A percentile compares a stretch with the other conserved stretches of the same genome.
Conservation (phyloP, 2,797 vertebrate species). For the Urosaurus nigricauda region DNA sequence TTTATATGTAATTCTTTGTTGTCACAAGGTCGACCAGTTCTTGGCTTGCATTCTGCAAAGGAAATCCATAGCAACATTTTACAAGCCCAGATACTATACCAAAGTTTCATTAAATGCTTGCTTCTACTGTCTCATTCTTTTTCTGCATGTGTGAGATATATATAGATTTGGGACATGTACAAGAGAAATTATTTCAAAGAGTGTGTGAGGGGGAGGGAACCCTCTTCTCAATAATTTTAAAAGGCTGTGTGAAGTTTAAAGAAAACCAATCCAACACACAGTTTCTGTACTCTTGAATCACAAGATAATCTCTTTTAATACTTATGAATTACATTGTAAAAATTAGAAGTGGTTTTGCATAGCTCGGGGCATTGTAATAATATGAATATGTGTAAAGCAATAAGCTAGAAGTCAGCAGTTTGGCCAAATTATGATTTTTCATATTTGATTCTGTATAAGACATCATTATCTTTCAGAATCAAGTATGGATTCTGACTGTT, state of each 20-base stretch:
- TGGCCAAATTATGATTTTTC: conserved; percentile 16
- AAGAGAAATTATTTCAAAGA: conserved; percentile 53
- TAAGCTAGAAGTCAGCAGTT: neutral
- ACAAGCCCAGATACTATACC: conserved; percentile 67
- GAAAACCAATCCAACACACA: conserved; percentile 46
- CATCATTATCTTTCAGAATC: neutral
- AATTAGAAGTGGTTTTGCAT: conserved; percentile 24
- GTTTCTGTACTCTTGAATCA: conserved; percentile 40
- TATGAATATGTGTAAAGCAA: conserved; percentile 22
- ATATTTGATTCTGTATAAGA: conserved; percentile 4
- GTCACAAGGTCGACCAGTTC: conserved; percentile 73
- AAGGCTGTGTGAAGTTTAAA: conserved; percentile 68
- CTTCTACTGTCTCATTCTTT: conserved; percentile 62
- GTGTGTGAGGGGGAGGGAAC: conserved; percentile 22
- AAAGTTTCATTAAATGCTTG: conserved; percentile 63
- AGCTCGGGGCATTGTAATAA: conserved; percentile 28
- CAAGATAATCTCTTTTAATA: conserved; percentile 45
- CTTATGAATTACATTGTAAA: conserved; percentile 46
- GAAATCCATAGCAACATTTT: conserved; percentile 73
- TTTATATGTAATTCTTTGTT: conserved; percentile 77
- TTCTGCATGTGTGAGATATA: conserved; percentile 67
- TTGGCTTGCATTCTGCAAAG: conserved; percentile 71
- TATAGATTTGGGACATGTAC: conserved; percentile 58
- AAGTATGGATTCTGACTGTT: too few relatives aligned
- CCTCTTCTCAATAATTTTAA: conserved; percentile 49